Evolutionary conservation across 2,797 vertebrate species (phyloP), one percentile per base, ranked within the genome.

Genomic region (Enteromius radiatus): DNA sequence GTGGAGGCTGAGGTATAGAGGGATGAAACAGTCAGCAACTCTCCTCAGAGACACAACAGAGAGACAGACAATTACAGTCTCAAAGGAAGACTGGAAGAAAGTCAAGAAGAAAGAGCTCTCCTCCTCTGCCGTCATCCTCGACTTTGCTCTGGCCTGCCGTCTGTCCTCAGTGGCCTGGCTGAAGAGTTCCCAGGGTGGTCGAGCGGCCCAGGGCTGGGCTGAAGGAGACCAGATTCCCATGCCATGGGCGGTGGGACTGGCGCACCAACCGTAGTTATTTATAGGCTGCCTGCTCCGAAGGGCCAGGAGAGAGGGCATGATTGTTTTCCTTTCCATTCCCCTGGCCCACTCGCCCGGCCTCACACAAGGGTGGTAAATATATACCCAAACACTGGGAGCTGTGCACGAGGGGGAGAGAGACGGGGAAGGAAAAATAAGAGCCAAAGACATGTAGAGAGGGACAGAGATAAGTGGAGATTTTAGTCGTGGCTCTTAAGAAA

Each of bases 271-370:
- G 77, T 93, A 91, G 91, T 95, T 98, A 99, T 99, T 99, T 98
- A 98, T 98, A 99, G 97, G 92, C 92, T 92, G 91, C 91, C 92
- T 92, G 90, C 89, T 91, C 91, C 88, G 90, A 92, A 95, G 92
- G 93, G 93, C 93, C 91, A 70, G 90, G 92, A 92, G 95, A 96
- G 95, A 96, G 96, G 95, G 94, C 95, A 96, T 91, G 95, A 94
- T 96, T 97, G 96, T 97, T 97, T 98, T 96, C 95, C 95, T 97
- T 98, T 97, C 96, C 96, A 96, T 95, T 95, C 95, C 96, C 97
- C 91, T 95, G 94, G 94, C 93, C 91, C 95, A 91, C 89, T 90
- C 91, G 91, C 90, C 91, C 86, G 92, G 94, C 91, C 94, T 95
- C 87, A 93, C 95, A 94, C 93, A 93, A 94, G 95, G 87, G 88